Evolutionary conservation across 2,888 invertebrate species (phyloP).

Genomic region (Sinodicranocentrus sp.): DNA sequence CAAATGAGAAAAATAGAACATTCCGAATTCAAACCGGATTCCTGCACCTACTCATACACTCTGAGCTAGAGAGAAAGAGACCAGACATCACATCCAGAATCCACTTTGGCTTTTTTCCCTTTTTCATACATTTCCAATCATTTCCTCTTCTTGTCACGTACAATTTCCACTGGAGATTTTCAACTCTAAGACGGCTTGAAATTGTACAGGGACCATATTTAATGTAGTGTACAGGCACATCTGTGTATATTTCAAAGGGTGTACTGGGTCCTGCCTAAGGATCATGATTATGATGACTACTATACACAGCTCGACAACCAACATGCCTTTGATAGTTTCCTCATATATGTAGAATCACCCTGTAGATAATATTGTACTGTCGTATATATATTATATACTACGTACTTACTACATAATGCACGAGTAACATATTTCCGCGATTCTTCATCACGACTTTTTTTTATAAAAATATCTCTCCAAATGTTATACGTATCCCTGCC

Average conservation of each 20-base stretch:
- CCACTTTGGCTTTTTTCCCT: slow-evolving; percentile 62
- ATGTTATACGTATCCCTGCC: slow-evolving; percentile 1
- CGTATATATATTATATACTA: too few relatives aligned
- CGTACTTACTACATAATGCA: slow-evolving; percentile 39
- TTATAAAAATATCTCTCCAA: slow-evolving; percentile 56
- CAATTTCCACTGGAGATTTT: slow-evolving; percentile 70
- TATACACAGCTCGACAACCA: slow-evolving; percentile 48
- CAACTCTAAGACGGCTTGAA: slow-evolving; percentile 71
- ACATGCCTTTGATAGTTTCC: slow-evolving; percentile 54
- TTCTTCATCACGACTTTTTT: slow-evolving; percentile 60
- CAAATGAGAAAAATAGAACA: slow-evolving; percentile 38
- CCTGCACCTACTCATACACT: slow-evolving; percentile 13
- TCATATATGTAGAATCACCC: too few relatives aligned
- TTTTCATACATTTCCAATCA: slow-evolving; percentile 70
- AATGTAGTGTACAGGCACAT: slow-evolving; percentile 70
- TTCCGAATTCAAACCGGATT: slow-evolving; percentile 64
- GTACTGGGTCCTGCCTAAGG: slow-evolving; percentile 40
- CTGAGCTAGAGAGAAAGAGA: not conserved
- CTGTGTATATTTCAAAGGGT: slow-evolving; percentile 61
- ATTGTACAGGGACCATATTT: slow-evolving; percentile 71
- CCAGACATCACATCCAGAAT: slow-evolving; percentile 37
- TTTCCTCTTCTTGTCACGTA: slow-evolving; percentile 71
- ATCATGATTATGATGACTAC: slow-evolving; percentile 42
- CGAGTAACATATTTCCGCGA: slow-evolving; percentile 55
- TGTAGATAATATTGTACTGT: not conserved